These are phyloP conservation scores for Platycheirus albimanus DNA, from an alignment of 2,888 invertebrate genomes.

Conservation along the genomic window DNA sequence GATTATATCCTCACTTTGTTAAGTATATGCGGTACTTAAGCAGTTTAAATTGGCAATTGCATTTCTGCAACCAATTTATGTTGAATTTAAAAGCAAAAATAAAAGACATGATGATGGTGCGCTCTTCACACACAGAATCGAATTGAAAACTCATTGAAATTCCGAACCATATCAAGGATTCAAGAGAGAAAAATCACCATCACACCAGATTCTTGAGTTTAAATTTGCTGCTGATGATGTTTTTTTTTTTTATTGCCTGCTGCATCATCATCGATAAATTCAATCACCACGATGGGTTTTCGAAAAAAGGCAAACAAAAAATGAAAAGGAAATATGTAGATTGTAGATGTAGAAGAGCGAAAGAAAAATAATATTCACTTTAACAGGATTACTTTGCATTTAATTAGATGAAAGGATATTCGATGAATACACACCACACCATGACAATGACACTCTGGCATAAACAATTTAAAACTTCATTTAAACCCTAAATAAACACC, in stretches of 20 bases:
- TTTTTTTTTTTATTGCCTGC: slow-evolving; percentile 1
- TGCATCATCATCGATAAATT: slow-evolving; percentile 53
- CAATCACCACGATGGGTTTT: slow-evolving; percentile 6
- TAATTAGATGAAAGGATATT: slow-evolving; percentile 51
- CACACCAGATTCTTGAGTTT: slow-evolving; percentile 7
- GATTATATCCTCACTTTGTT: slow-evolving; percentile 57
- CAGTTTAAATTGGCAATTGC: slow-evolving; percentile 69
- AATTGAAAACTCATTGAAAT: slow-evolving; percentile 47
- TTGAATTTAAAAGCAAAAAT: slow-evolving; percentile 25
- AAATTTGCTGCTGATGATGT: slow-evolving; percentile 30
- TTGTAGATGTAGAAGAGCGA: too few species aligned
- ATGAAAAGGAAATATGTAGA: too few species aligned
- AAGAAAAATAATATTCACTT: slow-evolving; percentile 18
- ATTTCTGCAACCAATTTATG: slow-evolving; percentile 58
- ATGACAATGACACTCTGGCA: slow-evolving; percentile 36
- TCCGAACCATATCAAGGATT: slow-evolving; percentile 38
- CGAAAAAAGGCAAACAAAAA: background rate
- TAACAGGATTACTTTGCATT: slow-evolving; percentile 50
- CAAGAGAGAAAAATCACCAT: slow-evolving; percentile 19
- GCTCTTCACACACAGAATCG: background rate
- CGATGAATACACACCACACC: slow-evolving; percentile 16
- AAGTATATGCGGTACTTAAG: slow-evolving; percentile 63
- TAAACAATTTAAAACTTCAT: slow-evolving; percentile 45
- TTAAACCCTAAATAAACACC: slow-evolving; percentile 42
- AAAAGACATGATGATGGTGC: slow-evolving; percentile 6